Evolutionary conservation across 2,797 vertebrate species (phyloP).

Genomic region (Sebastes taczanowskii): DNA sequence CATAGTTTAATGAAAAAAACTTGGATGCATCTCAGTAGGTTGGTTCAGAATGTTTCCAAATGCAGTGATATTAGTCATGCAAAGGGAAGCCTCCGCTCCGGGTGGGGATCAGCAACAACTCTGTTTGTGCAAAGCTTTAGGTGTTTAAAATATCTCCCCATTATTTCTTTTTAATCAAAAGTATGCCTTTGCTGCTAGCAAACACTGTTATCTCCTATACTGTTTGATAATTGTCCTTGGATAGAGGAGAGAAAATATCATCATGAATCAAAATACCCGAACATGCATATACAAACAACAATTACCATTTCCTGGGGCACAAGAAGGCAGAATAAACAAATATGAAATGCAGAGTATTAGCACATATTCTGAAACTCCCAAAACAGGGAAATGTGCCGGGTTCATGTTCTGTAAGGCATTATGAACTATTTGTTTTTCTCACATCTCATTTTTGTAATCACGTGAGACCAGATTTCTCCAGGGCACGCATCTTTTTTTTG

Average conservation of each 20-base stretch:
- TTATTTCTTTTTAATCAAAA: conserved; percentile 67
- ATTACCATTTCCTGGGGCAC: conserved; percentile 68
- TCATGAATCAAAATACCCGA: conserved; percentile 69
- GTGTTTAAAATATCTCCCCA: conserved; percentile 56
- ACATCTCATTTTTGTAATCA: conserved; percentile 69
- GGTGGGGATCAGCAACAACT: conserved; percentile 63
- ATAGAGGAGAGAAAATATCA: conserved; percentile 72
- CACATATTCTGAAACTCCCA: conserved; percentile 36
- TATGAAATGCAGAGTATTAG: conserved; percentile 57
- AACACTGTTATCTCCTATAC: conserved; percentile 59
- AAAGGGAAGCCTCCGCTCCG: conserved; percentile 42
- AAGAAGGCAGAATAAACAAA: conserved; percentile 68
- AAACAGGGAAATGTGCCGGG: conserved; percentile 18
- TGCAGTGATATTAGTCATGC: conserved; percentile 45
- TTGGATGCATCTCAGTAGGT: conserved; percentile 6
- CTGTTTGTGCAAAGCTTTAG: conserved; percentile 57
- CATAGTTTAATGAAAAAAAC: conserved; percentile 22
- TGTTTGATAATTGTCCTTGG: conserved; percentile 75
- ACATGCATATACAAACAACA: conserved; percentile 76
- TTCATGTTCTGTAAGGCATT: conserved; percentile 61
- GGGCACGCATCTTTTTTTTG: conserved; percentile 25
- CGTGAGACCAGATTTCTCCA: conserved; percentile 62
- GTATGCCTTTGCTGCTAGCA: conserved; percentile 71
- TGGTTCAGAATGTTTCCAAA: conserved; percentile 20
- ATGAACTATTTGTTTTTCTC: conserved; percentile 67